Base-by-base conservation (phyloP, 2,888 invertebrate species). In the Drosophila cyrtoloma region DNA sequence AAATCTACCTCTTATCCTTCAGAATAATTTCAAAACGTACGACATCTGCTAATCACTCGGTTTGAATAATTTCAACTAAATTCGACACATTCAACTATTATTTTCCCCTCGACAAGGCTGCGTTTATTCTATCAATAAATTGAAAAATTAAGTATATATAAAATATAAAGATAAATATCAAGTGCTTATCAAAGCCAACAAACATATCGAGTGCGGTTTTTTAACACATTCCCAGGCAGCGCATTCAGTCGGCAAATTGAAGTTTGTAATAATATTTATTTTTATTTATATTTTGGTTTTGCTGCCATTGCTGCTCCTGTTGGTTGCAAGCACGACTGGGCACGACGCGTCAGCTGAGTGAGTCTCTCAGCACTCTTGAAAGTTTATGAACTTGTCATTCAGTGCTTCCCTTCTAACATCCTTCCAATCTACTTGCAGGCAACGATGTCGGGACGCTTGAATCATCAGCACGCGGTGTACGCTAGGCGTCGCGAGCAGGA, bases 401-500 rank as follows among this genome's bases (percentile, higher is more conserved):
- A 75, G 74, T 75, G 72, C 64, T 26, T 26, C 4, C 67, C 71
- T 60, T 75, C 39, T 42, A 51, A 58, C 19, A 32, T 16, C 44
- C 59, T 12, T 16, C 33, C 42, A n/a, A 30, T 28, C 9, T 28
- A 14, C 61, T 70, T 72, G 58, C 78, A 78, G 69, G 28, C 7
- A 14, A 22, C 32, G 32, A 92, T 92, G 86, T 69, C 79, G 65
- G 33, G 84, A 12, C 84, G 90, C 19, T 62, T 88, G 53, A 88
- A 91, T 68, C 90, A 91, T 44, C 77, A 93, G 52, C 93, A 93
- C 80, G 93, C 93, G 6, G 88, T 87, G 22, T 93, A 91, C 61
- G 93, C 93, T 1, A 86, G 91, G 57, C 92, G 92, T 10, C 90
- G 92, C 39, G 93, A 93, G 71, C 78, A 86, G 63, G 93, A 93